Evolutionary conservation across 1,140 invertebrate species (phyloP), one percentile per base, ranked within the genome.

Genomic region (Pogonognathellus flavescens): DNA sequence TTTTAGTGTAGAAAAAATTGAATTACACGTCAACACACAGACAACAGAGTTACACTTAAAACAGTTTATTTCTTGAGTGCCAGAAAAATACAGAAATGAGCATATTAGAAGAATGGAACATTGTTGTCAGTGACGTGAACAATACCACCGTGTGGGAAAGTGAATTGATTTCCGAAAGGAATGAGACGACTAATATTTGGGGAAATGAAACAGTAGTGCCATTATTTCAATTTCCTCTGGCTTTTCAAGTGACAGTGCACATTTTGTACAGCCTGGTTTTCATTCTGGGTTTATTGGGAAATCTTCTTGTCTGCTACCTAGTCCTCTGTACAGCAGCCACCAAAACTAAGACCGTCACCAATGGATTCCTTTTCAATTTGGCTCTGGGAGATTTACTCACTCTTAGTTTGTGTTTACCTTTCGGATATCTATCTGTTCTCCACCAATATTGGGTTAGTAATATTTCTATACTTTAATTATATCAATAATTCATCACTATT

Each of bases 341-440:
- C 0, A 92, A 94, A 52, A 97, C 96, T 95, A 93, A 94, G 86
- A 96, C 95, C 0, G 95, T 96, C 0, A 96, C 95, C 3, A 97
- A 97, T 89, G 95, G 94, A 89, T 96, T 96, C 90, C 96, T 97
- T 85, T 93, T 94, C 87, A 97, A 97, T 90, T 91, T 97, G 85
- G 95, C 96, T 0, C 91, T 96, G 10, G 95, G 95, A 31, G 96
- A 97, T 89, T 93, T 97, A n/a, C 90, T 96, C 50, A 96, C 97
- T 93, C 94, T 95, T 0, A 87, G 96, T 1, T 94, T 97, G 85
- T 97, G 95, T 89, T 93, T 97, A n/a, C 96, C 96, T 1, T 96
- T 96, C 87, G 94, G 95, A 6, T 96, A 96, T 86, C 92, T 96
- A 1, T 93, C 95, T 4, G 90, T 96, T 41, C 91, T 96, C 31